A percentile compares a stretch with the other conserved stretches of the same genome.
These are phyloP conservation scores for Bagarius yarrelli DNA, from an alignment of 2,113 vertebrate genomes.

Conservation along the genomic window DNA sequence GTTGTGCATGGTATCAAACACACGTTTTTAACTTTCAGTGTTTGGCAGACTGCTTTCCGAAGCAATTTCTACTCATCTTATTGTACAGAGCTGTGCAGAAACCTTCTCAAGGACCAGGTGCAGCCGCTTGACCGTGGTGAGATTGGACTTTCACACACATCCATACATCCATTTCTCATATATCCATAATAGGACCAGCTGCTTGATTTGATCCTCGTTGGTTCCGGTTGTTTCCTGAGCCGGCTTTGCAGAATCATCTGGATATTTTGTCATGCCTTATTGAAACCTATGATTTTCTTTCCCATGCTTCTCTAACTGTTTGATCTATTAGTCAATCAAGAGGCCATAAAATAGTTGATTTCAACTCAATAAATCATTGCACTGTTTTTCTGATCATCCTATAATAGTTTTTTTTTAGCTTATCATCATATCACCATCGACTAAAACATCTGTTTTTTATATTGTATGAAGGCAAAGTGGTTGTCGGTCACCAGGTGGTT, in stretches of 20 bases:
- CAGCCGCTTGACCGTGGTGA: no score
- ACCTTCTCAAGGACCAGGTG: no score
- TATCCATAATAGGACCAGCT: not conserved
- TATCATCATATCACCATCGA: not conserved
- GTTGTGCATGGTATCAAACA: not conserved
- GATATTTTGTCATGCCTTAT: not conserved
- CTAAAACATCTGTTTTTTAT: not conserved
- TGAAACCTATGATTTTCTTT: not conserved
- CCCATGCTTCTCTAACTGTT: not conserved
- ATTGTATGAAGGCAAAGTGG: not conserved
- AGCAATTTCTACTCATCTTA: no score
- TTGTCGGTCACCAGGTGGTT: not conserved
- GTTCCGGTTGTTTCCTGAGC: not conserved
- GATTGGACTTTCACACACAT: no score
- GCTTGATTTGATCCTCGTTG: not conserved
- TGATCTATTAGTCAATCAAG: not conserved
- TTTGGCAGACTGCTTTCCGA: no score
- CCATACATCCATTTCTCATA: not conserved
- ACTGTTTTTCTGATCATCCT: not conserved
- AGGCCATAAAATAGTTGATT: not conserved
- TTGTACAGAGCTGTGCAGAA: no score
- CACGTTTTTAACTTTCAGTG: not conserved
- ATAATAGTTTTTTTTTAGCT: not conserved
- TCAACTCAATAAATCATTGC: not conserved
- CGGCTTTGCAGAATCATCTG: not conserved